Evolutionary conservation across 37 sponge, comb jelly and placozoan species (phyloP).

Genomic region (Tethya wilhelma): DNA sequence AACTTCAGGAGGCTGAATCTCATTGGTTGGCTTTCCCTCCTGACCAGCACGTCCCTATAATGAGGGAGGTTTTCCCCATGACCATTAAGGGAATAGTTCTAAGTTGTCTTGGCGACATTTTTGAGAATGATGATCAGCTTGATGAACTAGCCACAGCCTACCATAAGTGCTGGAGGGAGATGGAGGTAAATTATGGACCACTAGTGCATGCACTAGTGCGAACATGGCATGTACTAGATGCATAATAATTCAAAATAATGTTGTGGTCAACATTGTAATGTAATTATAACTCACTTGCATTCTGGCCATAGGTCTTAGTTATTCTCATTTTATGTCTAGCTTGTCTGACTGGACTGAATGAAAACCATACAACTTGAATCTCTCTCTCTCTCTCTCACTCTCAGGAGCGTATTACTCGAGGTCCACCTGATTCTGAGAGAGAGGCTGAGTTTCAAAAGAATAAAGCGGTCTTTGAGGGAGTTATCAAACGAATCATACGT

Average conservation of each 20-base stretch:
- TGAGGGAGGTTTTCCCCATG: constrained; percentile 50
- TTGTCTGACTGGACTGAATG: too few relatives aligned
- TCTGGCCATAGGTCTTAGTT: too few relatives aligned
- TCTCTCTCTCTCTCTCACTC: not conserved
- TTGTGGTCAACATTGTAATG: not conserved
- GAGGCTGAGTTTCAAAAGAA: constrained; percentile 60
- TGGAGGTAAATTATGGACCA: constrained; percentile 16
- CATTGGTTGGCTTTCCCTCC: constrained; percentile 4
- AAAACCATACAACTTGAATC: too few relatives aligned
- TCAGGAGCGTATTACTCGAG: constrained; percentile 9
- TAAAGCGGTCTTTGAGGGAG: constrained; percentile 8
- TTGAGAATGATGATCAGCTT: constrained; percentile 45
- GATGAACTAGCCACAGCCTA: constrained; percentile 50
- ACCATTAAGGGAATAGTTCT: constrained; percentile 68
- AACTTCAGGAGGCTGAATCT: constrained; percentile 11
- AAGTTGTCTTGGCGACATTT: constrained; percentile 53
- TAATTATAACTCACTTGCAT: too few relatives aligned
- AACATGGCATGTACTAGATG: not conserved
- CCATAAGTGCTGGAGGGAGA: constrained; percentile 36
- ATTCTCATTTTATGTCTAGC: too few relatives aligned
- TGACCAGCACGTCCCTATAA: constrained; percentile 25
- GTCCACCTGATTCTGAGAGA: constrained; percentile 60
- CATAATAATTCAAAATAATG: not conserved
- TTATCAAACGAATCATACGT: constrained; percentile 13
- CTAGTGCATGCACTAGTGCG: too few relatives aligned